phyloP scores from a whole-genome alignment of 2,113 vertebrate species.

The Atrichornis clamosus region DNA sequence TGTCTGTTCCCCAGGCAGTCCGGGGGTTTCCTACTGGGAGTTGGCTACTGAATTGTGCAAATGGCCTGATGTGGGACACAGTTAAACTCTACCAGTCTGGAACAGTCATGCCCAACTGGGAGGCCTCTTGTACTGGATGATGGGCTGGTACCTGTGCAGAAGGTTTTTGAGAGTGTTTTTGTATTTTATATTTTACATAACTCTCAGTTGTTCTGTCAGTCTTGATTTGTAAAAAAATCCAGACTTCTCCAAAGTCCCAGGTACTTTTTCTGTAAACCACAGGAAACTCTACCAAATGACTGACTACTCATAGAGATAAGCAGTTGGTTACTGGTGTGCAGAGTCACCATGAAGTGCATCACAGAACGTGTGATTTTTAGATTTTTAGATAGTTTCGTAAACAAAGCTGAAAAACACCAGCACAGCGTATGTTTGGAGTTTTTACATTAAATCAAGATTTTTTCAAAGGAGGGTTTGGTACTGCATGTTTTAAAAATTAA shows the following conservation, averaged over 20 bases:
- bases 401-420: background rate
- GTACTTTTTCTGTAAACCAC: background rate
- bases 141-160: background rate
- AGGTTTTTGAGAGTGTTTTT: background rate
- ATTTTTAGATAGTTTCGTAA: background rate
- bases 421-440: background rate
- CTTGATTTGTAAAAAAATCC: background rate
- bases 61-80: rapidly evolving
- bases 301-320: background rate
- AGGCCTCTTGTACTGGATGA: rapidly evolving
- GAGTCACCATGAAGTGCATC: background rate
- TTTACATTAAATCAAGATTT: background rate
- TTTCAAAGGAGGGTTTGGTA: background rate
- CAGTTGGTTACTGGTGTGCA: background rate
- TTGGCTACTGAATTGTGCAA: rapidly evolving
- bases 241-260: background rate
- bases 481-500: background rate
- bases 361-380: background rate
- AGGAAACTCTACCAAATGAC: background rate
- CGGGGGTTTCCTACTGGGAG: background rate
- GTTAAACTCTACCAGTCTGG: background rate
- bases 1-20: background rate
- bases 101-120: rapidly evolving
- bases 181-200: background rate
- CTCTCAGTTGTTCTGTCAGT: background rate